Evolutionary conservation across 2,113 vertebrate genomes (phyloP).

Genomic region (Otolemur garnettii): DNA sequence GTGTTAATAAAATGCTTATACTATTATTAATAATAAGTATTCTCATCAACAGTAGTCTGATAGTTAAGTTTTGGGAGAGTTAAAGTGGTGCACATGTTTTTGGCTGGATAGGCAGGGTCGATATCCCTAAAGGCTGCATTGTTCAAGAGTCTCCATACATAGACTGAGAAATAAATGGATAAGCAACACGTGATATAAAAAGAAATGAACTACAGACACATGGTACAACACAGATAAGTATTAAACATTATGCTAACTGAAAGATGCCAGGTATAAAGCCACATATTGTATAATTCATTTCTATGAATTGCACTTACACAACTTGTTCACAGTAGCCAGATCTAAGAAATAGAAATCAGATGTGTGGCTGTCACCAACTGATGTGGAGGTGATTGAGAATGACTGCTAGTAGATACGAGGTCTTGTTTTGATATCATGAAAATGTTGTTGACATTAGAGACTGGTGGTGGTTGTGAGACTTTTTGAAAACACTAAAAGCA

Average conservation of each 20-base stretch:
- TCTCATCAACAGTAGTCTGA: too few relatives aligned
- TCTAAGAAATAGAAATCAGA: not conserved
- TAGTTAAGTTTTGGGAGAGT: too few relatives aligned
- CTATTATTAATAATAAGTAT: too few relatives aligned
- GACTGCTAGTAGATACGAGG: not conserved
- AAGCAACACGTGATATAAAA: not conserved
- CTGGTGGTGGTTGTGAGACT: not conserved
- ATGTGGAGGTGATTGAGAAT: not conserved
- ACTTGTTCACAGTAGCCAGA: not conserved
- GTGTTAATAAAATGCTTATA: not conserved
- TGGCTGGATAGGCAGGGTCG: not conserved
- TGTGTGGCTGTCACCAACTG: not conserved
- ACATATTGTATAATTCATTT: not conserved
- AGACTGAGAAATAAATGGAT: not conserved
- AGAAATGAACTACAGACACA: not conserved
- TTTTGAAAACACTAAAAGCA: not conserved
- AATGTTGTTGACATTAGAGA: not conserved
- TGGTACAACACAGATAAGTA: not conserved
- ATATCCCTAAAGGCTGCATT: not conserved
- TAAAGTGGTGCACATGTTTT: too few relatives aligned
- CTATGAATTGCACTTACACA: not conserved
- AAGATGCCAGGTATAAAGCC: not conserved
- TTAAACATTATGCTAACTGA: not conserved
- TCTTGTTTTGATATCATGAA: not conserved
- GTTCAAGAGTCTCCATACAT: not conserved